Evolutionary conservation across 2,113 vertebrate genomes (phyloP).

Genomic region (Falco punctatus): DNA sequence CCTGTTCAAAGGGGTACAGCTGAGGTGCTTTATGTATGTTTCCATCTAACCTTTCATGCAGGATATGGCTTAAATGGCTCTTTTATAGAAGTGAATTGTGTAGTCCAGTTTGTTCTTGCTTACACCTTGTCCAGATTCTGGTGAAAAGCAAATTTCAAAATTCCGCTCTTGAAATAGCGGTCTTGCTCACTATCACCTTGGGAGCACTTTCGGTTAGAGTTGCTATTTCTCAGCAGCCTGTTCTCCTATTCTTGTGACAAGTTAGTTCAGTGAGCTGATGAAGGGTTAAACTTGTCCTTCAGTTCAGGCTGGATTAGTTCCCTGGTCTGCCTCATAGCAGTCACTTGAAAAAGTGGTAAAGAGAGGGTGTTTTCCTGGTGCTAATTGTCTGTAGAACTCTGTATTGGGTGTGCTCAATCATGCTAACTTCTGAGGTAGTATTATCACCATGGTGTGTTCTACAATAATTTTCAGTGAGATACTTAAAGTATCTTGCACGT

Average conservation of each 20-base stretch:
- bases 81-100: accelerated
- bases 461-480: not conserved
- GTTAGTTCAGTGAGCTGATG: not conserved
- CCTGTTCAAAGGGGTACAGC: not conserved
- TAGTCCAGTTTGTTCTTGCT: not conserved
- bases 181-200: not conserved
- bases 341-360: not conserved
- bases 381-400: not conserved
- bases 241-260: not conserved
- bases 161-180: not conserved
- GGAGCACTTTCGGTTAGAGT: not conserved
- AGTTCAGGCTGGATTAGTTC: not conserved
- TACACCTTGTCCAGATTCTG: not conserved
- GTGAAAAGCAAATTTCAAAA: not conserved
- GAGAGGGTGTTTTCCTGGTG: not conserved
- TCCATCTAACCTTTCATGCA: not conserved
- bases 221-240: not conserved
- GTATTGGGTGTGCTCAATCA: not conserved
- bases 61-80: not conserved
- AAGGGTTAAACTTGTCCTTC: not conserved
- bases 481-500: not conserved
- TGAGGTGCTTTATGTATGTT: not conserved
- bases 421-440: not conserved
- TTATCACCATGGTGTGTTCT: not conserved
- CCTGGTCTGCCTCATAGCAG: not conserved